A percentile compares a stretch with the other conserved stretches of the same genome.
Evolutionary conservation across 2,888 invertebrate genomes (phyloP).

Genomic region (Endotricha flammealis): DNA sequence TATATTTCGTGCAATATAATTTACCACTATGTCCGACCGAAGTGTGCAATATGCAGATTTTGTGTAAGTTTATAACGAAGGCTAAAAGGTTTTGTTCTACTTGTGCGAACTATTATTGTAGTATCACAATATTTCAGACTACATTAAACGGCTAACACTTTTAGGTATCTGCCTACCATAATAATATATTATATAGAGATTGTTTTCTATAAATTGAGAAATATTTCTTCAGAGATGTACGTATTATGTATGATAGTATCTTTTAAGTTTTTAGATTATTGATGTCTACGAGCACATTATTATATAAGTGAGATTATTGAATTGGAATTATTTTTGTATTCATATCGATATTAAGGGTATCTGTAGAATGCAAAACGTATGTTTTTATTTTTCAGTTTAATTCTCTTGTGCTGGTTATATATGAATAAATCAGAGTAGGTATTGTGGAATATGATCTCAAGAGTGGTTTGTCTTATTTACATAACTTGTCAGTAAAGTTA

Average conservation of each 20-base stretch:
- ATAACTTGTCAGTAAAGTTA: constrained; percentile 27
- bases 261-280: constrained; percentile 30
- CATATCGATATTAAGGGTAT: constrained; percentile 24
- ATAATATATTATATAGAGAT: constrained; percentile 3
- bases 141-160: too few species aligned
- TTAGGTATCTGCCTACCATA: too few species aligned
- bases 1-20: too few species aligned
- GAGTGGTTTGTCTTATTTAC: constrained; percentile 32
- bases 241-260: constrained; percentile 15
- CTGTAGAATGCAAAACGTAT: constrained; percentile 5
- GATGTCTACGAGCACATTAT: constrained; percentile 39
- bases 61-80: too few species aligned
- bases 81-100: too few species aligned
- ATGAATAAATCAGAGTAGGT: constrained; percentile 2
- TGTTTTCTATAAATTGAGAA: constrained; percentile 4
- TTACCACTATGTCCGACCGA: too few species aligned
- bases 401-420: background rate
- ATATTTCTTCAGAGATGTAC: constrained; percentile 5
- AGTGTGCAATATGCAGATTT: too few species aligned
- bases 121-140: background rate
- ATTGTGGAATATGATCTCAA: constrained; percentile 48
- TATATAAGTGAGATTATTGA: constrained; percentile 66
- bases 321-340: constrained; percentile 68
- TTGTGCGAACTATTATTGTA: too few species aligned
- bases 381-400: constrained; percentile 5